Conservation (phyloP, 2,888 invertebrate species). For the Clistopyga incitator region DNA sequence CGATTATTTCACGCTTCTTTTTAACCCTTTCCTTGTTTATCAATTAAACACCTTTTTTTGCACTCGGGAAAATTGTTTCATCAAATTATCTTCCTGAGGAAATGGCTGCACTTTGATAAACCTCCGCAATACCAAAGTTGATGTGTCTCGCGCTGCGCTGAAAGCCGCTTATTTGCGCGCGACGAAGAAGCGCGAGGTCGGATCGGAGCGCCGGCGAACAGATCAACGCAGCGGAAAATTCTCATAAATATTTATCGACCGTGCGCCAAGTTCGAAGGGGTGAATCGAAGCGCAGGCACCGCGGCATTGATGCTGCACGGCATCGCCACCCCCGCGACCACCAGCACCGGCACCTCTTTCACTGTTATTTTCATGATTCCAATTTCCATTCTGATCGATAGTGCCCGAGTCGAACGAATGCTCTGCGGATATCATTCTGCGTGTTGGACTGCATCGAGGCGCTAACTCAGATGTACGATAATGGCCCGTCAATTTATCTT, state of each 20-base stretch:
- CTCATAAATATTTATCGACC: slow-evolving; percentile 76
- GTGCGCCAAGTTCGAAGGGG: slow-evolving; percentile 33
- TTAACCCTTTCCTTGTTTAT: too few relatives aligned
- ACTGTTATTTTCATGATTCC: slow-evolving; percentile 53
- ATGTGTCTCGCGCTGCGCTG: neutral
- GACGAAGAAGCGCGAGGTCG: neutral
- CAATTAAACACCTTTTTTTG: too few relatives aligned
- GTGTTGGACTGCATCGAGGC: slow-evolving; percentile 7
- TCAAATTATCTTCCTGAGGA: neutral
- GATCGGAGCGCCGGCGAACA: slow-evolving; percentile 40
- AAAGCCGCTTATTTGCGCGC: neutral
- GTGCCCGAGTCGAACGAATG: slow-evolving; percentile 3
- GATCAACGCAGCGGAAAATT: slow-evolving; percentile 69
- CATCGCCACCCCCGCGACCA: neutral
- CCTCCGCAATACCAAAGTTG: slow-evolving; percentile 14
- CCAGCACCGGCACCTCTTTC: slow-evolving; percentile 20
- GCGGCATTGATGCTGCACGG: slow-evolving; percentile 14
- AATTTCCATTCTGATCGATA: slow-evolving; percentile 65
- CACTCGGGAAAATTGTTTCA: too few relatives aligned
- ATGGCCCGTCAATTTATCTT: slow-evolving; percentile 32
- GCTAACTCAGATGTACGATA: slow-evolving; percentile 24
- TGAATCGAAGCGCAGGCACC: slow-evolving; percentile 36
- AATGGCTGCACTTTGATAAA: slow-evolving; percentile 13
- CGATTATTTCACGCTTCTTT: too few relatives aligned
- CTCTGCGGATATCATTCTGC: slow-evolving; percentile 7